Base-by-base conservation (phyloP, 2,888 invertebrate genomes). In the Apamea monoglypha region DNA sequence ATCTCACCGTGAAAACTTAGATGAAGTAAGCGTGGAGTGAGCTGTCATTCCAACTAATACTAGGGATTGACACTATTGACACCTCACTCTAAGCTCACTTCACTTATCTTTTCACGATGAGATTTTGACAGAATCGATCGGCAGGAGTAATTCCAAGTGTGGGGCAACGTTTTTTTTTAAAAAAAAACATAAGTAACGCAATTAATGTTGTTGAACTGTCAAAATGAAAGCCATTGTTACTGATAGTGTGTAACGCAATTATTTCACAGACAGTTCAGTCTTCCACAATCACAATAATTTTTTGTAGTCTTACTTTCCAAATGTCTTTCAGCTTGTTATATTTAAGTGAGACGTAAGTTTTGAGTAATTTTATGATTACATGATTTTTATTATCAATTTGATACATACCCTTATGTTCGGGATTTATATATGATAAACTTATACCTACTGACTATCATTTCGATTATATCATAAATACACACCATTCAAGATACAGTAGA, bases 201-300 rank as follows among this genome's bases (percentile, higher is more conserved):
- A 21, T 18, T 2, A 53, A 53, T 21, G 21, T 53, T 53, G 53
- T 21, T 53, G 53, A 21, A 21, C 8, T 53, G 21, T 21, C 53
- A 21, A 21, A 53, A 53, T 0, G 3, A 56, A 25, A 25, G 1
- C 12, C 56, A 56, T 56, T 25, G 25, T 25, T 25, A 12, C 25
- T 56, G 25, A 1, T 12, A 56, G 25, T 56, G 25, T 56, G 56
- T 25, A 25, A 56, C 25, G 10, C 25, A 56, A 56, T 56, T 56
- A 25, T 0, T 53, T 53, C 21, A 25, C 21, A 21, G 8, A 8
- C 25, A 53, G 21, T 59, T 72, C 29, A 59, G 32, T 59, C 44
- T 59, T 47, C 5, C 1, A 50, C 73, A 16, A 76, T 73, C 14
- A 76, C 73, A 76, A 73, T 16, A 5, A 6, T 47, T n/a, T 47